A percentile compares a stretch with the other conserved stretches of the same genome.
phyloP scores from a whole-genome alignment of 2,113 vertebrate species.

The Etia nguti region DNA sequence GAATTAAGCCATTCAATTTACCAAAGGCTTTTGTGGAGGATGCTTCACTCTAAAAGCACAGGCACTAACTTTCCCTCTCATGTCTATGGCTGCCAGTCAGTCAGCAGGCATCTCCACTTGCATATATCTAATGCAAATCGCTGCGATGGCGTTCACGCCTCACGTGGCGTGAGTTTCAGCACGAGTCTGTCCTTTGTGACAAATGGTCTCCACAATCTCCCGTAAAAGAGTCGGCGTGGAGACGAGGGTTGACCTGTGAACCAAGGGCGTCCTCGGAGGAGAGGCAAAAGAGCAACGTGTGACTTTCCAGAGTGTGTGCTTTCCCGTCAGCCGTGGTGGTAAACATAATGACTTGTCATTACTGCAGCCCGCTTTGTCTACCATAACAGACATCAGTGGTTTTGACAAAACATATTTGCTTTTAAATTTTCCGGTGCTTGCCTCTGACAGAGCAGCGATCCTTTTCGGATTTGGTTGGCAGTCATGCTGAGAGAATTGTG shows the following conservation, averaged over 20 bases:
- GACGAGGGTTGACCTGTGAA: slow-evolving; percentile 24
- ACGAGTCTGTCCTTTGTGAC: slow-evolving; percentile 43
- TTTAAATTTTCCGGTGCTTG: slow-evolving; percentile 28
- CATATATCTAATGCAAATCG: not conserved
- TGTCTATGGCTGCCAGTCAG: not conserved
- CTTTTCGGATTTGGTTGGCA: slow-evolving; percentile 22
- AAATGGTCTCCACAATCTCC: slow-evolving; percentile 62
- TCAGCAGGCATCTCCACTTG: not conserved
- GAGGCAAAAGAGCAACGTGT: slow-evolving; percentile 31
- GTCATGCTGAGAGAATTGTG: slow-evolving; percentile 51
- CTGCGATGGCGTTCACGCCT: slow-evolving; percentile 19
- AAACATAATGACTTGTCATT: slow-evolving; percentile 50
- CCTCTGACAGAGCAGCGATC: slow-evolving; percentile 23
- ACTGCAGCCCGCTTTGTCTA: slow-evolving; percentile 26
- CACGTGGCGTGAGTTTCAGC: slow-evolving; percentile 37
- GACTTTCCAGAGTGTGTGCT: slow-evolving; percentile 31
- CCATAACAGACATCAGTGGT: slow-evolving; percentile 28
- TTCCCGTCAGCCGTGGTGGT: slow-evolving; percentile 25
- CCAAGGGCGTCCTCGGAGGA: slow-evolving; percentile 33
- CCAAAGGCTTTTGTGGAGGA: not conserved
- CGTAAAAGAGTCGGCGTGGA: slow-evolving; percentile 26
- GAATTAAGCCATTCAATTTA: not conserved
- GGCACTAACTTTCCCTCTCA: not conserved
- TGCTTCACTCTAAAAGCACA: not conserved
- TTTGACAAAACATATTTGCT: slow-evolving; percentile 33